These are phyloP conservation scores for Athalia cordata DNA, from an alignment of 2,888 invertebrate species.

Conservation along the genomic window DNA sequence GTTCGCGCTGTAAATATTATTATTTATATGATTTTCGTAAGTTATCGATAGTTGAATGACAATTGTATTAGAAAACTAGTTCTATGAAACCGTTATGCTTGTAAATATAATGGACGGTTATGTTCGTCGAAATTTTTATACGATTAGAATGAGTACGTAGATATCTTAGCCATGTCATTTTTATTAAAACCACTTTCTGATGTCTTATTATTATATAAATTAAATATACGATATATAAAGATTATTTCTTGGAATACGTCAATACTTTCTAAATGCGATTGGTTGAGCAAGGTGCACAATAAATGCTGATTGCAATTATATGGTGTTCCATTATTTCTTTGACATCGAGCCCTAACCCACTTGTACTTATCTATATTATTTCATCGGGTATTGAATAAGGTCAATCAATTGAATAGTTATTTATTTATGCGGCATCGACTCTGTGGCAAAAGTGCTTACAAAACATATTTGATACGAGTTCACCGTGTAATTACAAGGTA, in stretches of 20 bases:
- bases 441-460: background rate
- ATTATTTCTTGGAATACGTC: background rate
- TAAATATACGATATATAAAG: conserved; percentile 8
- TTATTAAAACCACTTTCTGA: conserved; percentile 28
- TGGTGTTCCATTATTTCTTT: conserved; percentile 26
- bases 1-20: background rate
- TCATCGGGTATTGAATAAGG: conserved; percentile 9
- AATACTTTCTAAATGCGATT: conserved; percentile 7
- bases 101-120: background rate
- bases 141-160: conserved; percentile 10
- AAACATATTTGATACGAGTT: background rate
- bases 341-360: background rate
- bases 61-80: too few relatives aligned
- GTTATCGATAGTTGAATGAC: too few relatives aligned
- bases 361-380: background rate
- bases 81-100: too few relatives aligned
- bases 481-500: background rate
- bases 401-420: background rate
- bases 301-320: conserved; percentile 20
- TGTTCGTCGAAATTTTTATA: background rate
- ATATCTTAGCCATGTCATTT: conserved; percentile 40
- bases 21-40: too few relatives aligned
- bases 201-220: conserved; percentile 28
- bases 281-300: conserved; percentile 36
- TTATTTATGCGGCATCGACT: conserved; percentile 1